Evolutionary conservation across 2,113 vertebrate species (phyloP).

Genomic region (Speoplatyrhinus poulsoni): DNA sequence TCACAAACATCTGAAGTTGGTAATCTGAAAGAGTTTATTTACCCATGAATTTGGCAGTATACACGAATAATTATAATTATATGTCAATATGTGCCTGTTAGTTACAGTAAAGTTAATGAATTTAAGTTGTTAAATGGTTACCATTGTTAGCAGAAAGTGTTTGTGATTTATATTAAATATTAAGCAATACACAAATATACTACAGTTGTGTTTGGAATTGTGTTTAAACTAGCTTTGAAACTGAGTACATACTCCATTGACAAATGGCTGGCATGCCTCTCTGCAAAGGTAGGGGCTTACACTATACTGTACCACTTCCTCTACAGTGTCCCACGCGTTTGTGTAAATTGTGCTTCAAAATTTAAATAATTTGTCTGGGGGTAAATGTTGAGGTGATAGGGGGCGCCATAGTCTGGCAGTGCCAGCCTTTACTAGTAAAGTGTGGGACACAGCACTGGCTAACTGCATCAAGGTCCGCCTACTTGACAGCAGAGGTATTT

Average conservation of each 20-base stretch:
- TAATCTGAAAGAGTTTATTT: constrained; percentile 40
- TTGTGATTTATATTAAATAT: not conserved
- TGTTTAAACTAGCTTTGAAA: constrained; percentile 12
- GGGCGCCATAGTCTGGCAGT: no score
- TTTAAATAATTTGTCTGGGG: no score
- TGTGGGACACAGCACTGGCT: no score
- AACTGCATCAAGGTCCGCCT: no score
- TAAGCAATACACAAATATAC: no score
- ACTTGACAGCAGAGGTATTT: no score
- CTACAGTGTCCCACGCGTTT: no score
- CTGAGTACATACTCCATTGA: constrained; percentile 17
- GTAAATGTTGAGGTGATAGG: no score
- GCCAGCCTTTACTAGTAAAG: no score
- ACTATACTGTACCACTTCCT: no score
- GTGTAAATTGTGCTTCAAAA: no score
- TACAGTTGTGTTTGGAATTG: not conserved
- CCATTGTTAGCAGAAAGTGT: not conserved
- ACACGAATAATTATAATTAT: constrained; percentile 13
- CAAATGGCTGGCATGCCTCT: not conserved
- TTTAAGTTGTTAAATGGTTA: not conserved
- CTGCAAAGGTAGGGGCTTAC: not conserved
- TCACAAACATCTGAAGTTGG: constrained; percentile 28
- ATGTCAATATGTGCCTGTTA: not conserved
- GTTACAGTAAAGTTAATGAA: no score
- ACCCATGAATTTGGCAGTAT: constrained; percentile 13